A percentile compares a stretch with the other conserved stretches of the same genome.
phyloP scores from a whole-genome alignment of 2,113 vertebrate genomes.

The Triplophysa tibetana region DNA sequence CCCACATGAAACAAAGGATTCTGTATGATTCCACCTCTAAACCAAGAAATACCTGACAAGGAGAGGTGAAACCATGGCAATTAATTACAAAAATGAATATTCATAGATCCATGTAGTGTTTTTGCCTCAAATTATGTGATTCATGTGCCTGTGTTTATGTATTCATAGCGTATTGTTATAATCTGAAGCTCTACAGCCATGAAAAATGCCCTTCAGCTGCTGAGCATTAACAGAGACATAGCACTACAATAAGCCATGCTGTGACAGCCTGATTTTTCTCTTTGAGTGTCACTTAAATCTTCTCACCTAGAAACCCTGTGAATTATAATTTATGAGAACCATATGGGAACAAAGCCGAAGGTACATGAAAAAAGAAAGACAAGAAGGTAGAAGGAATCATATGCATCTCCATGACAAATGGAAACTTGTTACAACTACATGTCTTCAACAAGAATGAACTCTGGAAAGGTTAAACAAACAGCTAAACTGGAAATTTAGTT shows the following conservation, averaged over 20 bases:
- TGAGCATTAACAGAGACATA: constrained; percentile 5
- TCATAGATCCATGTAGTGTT: constrained; percentile 4
- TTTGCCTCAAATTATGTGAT: neutral
- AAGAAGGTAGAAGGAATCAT: neutral
- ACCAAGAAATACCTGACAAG: too few relatives aligned
- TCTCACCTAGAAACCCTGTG: neutral
- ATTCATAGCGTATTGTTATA: neutral
- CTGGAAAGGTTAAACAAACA: neutral
- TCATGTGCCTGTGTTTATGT: neutral
- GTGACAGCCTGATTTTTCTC: neutral
- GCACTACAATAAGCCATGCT: neutral
- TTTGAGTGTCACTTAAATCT: neutral
- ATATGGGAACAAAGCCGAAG: neutral
- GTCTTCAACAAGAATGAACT: neutral
- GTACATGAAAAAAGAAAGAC: neutral
- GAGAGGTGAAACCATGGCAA: too few relatives aligned
- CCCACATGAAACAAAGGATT: too few relatives aligned
- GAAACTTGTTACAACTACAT: neutral
- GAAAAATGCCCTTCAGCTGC: neutral
- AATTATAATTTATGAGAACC: neutral
- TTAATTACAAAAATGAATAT: constrained; percentile 27
- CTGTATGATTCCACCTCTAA: too few relatives aligned
- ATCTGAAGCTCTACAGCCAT: neutral
- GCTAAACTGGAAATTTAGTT: neutral
- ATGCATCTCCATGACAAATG: neutral